Conservation (phyloP, 2,113 vertebrate genomes). For the Danionella cerebrum region DNA sequence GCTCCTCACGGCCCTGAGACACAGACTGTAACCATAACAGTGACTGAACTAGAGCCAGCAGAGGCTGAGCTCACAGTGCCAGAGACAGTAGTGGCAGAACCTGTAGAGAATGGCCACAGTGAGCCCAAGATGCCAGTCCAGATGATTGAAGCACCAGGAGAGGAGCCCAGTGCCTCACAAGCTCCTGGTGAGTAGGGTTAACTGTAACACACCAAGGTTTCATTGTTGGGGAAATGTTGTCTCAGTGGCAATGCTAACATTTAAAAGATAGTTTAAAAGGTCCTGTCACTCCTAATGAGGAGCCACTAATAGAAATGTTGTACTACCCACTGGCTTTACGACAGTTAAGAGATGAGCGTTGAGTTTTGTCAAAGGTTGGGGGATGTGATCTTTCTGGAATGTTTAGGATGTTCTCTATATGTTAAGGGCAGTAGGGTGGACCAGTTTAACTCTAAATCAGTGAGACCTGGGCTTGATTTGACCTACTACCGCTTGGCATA, state of each 20-base stretch:
- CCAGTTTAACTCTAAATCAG: no score
- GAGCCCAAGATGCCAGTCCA: conserved; percentile 21
- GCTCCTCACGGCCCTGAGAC: conserved; percentile 6
- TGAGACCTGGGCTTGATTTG: no score
- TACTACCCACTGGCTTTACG: no score
- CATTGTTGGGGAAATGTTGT: neutral
- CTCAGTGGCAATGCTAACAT: neutral
- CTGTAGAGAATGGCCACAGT: conserved; percentile 27
- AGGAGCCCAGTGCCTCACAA: conserved; percentile 44
- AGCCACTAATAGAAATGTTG: no score
- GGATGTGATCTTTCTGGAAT: no score
- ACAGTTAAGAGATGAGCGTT: no score
- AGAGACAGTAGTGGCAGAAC: conserved; percentile 30
- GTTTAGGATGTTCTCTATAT: no score
- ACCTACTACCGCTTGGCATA: no score
- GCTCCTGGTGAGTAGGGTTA: conserved; percentile 56
- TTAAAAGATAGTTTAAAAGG: no score
- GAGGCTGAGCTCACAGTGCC: conserved; percentile 13
- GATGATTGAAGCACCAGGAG: conserved; percentile 54
- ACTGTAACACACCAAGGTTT: conserved; percentile 35
- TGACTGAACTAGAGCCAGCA: conserved; percentile 17
- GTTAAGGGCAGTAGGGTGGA: no score
- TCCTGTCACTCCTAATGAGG: no score
- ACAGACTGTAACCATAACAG: conserved; percentile 20
- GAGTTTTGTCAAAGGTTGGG: no score